phyloP scores from a whole-genome alignment of 2,113 vertebrate genomes.

The Forbesichthys papilliferus region DNA sequence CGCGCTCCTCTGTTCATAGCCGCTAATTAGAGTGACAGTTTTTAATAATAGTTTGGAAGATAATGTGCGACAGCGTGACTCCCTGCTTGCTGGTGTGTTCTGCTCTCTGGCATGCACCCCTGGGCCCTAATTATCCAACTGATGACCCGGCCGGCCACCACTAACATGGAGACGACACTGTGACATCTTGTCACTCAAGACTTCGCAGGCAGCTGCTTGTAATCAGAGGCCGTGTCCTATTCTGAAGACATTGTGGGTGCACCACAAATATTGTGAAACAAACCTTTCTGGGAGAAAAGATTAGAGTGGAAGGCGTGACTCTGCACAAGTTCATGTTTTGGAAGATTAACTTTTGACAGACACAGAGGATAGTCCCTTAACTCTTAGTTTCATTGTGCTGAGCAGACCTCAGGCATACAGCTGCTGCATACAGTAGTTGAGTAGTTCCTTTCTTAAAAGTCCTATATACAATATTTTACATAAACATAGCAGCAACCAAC shows the following conservation, averaged over 20 bases:
- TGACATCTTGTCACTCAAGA: constrained; percentile 58
- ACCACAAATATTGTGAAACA: background rate
- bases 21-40: constrained; percentile 68
- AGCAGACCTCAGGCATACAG: no score
- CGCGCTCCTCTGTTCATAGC: constrained; percentile 36
- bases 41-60: constrained; percentile 67
- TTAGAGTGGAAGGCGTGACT: no score
- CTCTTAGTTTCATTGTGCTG: no score
- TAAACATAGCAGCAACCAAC: no score
- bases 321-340: no score
- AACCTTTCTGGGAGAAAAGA: no score
- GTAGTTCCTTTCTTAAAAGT: no score
- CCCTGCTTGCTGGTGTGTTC: constrained; percentile 38
- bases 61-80: constrained; percentile 56
- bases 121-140: constrained; percentile 61
- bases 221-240: constrained; percentile 26
- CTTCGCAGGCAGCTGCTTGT: constrained; percentile 28
- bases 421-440: no score
- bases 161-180: constrained; percentile 49
- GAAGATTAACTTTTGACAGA: no score
- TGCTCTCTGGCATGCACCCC: constrained; percentile 34
- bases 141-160: constrained; percentile 50
- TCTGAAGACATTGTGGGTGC: background rate
- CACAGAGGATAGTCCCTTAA: no score
- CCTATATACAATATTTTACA: no score